Conservation (phyloP, 1,140 invertebrate species). For the Philotrypesis tridentata region DNA sequence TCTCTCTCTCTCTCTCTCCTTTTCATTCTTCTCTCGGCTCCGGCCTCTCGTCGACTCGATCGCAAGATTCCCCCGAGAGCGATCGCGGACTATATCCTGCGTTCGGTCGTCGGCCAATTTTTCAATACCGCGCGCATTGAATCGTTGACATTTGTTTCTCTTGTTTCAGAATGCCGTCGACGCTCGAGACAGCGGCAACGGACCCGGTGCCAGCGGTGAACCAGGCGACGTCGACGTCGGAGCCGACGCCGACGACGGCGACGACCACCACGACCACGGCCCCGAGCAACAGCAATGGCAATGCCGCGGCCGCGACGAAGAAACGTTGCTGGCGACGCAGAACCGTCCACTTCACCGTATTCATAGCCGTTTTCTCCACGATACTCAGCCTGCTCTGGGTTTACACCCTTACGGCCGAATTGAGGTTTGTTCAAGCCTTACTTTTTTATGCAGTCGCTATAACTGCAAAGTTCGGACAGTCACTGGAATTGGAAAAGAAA, state of each 20-base stretch:
- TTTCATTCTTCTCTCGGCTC: not conserved
- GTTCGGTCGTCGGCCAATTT: not conserved
- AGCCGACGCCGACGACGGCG: not conserved
- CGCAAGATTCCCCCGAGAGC: too few relatives aligned
- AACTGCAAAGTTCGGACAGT: too few relatives aligned
- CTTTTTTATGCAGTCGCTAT: not conserved
- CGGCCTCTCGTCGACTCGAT: not conserved
- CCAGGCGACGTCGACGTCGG: not conserved
- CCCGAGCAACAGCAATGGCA: not conserved
- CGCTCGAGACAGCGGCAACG: not conserved
- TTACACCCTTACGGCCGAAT: conserved; percentile 43
- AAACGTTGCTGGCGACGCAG: conserved; percentile 36
- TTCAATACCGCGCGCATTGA: not conserved
- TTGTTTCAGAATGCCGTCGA: conserved; percentile 28
- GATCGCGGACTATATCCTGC: too few relatives aligned
- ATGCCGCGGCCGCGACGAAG: not conserved
- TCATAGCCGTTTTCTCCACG: conserved; percentile 44
- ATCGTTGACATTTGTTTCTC: not conserved
- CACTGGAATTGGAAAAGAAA: too few relatives aligned
- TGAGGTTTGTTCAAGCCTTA: conserved; percentile 24
- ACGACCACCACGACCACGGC: conserved; percentile 16
- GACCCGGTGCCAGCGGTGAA: not conserved
- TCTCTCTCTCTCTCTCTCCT: not conserved
- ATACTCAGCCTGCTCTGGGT: conserved; percentile 47
- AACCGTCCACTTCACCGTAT: conserved; percentile 47